Base-by-base conservation (phyloP, 2,888 invertebrate genomes). In the Hypomecis atomaria region DNA sequence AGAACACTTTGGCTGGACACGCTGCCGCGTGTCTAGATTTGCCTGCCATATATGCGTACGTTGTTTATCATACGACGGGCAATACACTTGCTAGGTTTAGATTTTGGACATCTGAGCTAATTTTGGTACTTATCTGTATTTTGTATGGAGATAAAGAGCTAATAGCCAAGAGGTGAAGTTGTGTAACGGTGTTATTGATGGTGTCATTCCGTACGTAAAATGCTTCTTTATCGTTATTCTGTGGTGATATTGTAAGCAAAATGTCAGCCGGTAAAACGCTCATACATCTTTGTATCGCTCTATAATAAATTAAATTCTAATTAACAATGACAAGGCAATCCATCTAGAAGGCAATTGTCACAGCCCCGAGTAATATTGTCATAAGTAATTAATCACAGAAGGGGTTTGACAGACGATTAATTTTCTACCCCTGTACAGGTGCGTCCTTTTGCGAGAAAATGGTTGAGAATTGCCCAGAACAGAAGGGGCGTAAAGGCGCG, bases 341-440 rank as follows among this genome's bases (percentile, higher is more conserved):
- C 70, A 66, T 64, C 66, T 67, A 13, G 42, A 59, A 59, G 50
- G 53, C 77, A 71, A 76, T 71, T 62, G 74, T 73, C 71, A 69
- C 69, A 67, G 69, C 60, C 63, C 38, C 56, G 76, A 72, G 75
- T 75, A 76, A 76, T 84, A 81, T 79, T 81, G 73, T 75, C 76
- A 73, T 73, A 78, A 79, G 43, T 79, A 80, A 85, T 84, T 81
- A 84, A 84, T 85, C 81, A 78, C 75, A 53, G 63, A 67, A 71
- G 61, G 76, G 78, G 78, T 81, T 80, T 81, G 83, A 77, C 78
- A 79, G 80, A 80, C 80, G 85, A 88, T 87, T 85, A 86, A 88
- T 88, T 81, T 74, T 65, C 75, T 79, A 77, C 78, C 77, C 73
- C 75, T 71, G 73, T 79, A 75, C 83, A 84, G 84, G 87, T 85